Conservation (phyloP, 2,797 vertebrate genomes). For the Emys orbicularis region DNA sequence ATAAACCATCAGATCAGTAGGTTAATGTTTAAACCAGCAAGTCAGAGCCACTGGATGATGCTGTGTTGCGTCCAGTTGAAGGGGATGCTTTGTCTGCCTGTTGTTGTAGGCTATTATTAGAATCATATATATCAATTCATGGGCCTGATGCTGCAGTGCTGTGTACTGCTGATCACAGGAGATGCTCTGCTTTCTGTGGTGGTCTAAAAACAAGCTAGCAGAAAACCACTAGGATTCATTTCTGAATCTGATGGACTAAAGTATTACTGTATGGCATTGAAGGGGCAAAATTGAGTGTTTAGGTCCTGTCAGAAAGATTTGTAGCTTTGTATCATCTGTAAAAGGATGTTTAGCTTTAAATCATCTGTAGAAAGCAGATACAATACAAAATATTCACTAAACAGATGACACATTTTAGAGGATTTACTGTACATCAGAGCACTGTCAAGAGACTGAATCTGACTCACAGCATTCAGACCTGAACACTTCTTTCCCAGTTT, state of each 20-base stretch:
- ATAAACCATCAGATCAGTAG: background rate
- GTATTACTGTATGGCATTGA: background rate
- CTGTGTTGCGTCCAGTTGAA: background rate
- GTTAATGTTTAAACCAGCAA: background rate
- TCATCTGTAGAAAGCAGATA: background rate
- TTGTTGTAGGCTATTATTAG: background rate
- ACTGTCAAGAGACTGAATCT: background rate
- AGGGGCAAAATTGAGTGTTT: background rate
- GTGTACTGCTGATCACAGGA: background rate
- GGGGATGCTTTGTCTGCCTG: background rate
- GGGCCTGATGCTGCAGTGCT: background rate
- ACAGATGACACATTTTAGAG: background rate
- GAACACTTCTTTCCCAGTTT: background rate
- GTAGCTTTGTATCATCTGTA: background rate
- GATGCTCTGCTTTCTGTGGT: conserved; percentile 1
- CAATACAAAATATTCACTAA: background rate
- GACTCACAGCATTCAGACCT: background rate
- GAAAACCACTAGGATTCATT: background rate
- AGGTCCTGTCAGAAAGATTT: background rate
- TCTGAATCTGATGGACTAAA: background rate
- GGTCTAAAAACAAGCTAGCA: background rate
- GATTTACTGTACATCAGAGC: background rate
- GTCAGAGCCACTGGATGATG: background rate
- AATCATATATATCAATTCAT: background rate
- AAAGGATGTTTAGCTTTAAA: background rate